Evolutionary conservation across 2,888 invertebrate genomes (phyloP).

Genomic region (Brenthis daphne): DNA sequence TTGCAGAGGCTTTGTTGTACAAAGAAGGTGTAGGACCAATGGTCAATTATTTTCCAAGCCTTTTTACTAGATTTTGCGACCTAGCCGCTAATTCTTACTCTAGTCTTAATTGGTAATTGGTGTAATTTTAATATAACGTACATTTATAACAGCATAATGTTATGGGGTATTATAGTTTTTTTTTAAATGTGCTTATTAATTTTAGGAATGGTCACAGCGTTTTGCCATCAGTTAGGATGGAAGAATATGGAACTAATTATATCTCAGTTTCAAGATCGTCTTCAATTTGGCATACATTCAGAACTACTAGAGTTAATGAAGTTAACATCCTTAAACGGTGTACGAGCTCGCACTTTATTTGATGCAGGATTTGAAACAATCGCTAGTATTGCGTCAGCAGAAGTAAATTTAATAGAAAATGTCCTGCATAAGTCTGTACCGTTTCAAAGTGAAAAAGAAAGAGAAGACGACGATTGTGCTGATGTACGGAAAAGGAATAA

Average conservation of each 20-base stretch:
- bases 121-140: too few species aligned
- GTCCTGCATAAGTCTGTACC: slow-evolving; percentile 90
- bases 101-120: too few species aligned
- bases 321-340: slow-evolving; percentile 90
- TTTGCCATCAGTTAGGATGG: slow-evolving; percentile 97
- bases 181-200: slow-evolving; percentile 22
- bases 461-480: slow-evolving; percentile 85
- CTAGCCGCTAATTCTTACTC: too few species aligned
- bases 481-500: slow-evolving; percentile 86
- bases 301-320: slow-evolving; percentile 96
- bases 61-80: too few species aligned
- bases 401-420: slow-evolving; percentile 86
- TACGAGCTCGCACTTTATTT: slow-evolving; percentile 91
- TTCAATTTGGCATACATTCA: slow-evolving; percentile 96
- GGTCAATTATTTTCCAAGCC: too few species aligned
- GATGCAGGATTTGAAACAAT: slow-evolving; percentile 91
- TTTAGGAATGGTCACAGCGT: slow-evolving; percentile 97
- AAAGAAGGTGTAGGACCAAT: too few species aligned
- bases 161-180: background rate
- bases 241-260: slow-evolving; percentile 93
- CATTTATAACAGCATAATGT: too few species aligned
- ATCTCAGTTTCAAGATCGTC: slow-evolving; percentile 95
- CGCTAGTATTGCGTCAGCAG: slow-evolving; percentile 89
- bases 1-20: too few species aligned
- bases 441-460: slow-evolving; percentile 91